Evolutionary conservation across 2,888 invertebrate genomes (phyloP).

Genomic region (Agrotis segetum): DNA sequence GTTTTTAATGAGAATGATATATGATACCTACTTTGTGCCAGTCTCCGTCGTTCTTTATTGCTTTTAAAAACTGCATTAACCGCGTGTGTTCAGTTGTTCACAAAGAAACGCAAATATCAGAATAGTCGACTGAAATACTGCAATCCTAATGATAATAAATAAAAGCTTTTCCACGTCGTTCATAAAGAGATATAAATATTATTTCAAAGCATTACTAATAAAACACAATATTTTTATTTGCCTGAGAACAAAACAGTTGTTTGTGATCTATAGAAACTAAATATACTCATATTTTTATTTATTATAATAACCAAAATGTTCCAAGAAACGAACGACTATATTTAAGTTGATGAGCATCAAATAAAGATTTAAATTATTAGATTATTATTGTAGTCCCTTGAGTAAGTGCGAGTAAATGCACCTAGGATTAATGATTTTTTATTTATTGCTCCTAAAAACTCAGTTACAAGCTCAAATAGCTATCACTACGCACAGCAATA

Average conservation of each 20-base stretch:
- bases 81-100: neutral
- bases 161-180: neutral
- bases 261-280: neutral
- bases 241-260: neutral
- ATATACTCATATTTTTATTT: neutral
- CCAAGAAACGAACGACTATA: constrained; percentile 32
- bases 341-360: constrained; percentile 74
- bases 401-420: too few relatives aligned
- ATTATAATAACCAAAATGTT: constrained; percentile 14
- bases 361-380: too few relatives aligned
- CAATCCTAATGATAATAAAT: neutral
- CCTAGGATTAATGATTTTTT: too few relatives aligned
- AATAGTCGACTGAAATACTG: neutral
- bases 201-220: neutral
- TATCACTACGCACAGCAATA: too few relatives aligned
- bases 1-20: constrained; percentile 24
- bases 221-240: neutral
- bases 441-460: too few relatives aligned
- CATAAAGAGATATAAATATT: neutral
- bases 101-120: constrained; percentile 6
- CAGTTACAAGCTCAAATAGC: too few relatives aligned
- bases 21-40: neutral
- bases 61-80: neutral
- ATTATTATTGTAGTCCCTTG: too few relatives aligned
- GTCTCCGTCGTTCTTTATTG: neutral